These are phyloP conservation scores for Luehdorfia chinensis DNA, from an alignment of 1,140 invertebrate species.

Conservation along the genomic window DNA sequence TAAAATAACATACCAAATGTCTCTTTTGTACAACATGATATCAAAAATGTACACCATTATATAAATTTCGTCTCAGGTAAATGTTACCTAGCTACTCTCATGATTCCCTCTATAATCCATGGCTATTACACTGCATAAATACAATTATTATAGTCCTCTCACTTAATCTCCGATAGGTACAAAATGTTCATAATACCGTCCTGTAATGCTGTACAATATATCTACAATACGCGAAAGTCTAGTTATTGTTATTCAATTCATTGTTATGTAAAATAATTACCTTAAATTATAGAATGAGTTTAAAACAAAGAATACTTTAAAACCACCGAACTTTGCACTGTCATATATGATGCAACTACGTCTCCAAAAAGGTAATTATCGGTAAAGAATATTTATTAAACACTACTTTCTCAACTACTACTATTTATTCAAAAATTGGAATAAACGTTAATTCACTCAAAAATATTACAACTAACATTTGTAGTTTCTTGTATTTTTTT, in stretches of 20 bases:
- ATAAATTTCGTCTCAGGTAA: conserved; percentile 75
- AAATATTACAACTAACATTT: background rate
- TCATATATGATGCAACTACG: too few relatives aligned
- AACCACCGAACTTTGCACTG: background rate
- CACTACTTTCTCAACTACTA: too few relatives aligned
- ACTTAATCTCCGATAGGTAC: conserved; percentile 54
- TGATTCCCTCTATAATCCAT: conserved; percentile 36
- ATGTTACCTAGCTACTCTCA: conserved; percentile 70
- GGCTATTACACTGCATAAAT: conserved; percentile 54
- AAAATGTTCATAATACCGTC: conserved; percentile 30
- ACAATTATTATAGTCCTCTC: conserved; percentile 64
- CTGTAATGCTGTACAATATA: conserved; percentile 56
- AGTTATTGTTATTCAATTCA: conserved; percentile 46
- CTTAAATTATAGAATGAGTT: background rate
- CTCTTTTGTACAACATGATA: conserved; percentile 78
- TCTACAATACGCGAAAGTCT: conserved; percentile 52
- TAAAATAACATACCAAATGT: conserved; percentile 79
- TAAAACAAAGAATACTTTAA: background rate
- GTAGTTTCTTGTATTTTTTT: background rate
- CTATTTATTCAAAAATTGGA: background rate
- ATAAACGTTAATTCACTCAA: background rate
- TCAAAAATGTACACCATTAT: conserved; percentile 78
- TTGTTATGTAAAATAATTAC: conserved; percentile 32
- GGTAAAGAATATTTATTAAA: too few relatives aligned
- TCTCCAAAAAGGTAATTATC: too few relatives aligned